Percentiles rank a stretch among this genome's conserved stretches.
These are phyloP conservation scores for Semnornis frantzii DNA, from an alignment of 2,113 vertebrate genomes.

Conservation along the genomic window DNA sequence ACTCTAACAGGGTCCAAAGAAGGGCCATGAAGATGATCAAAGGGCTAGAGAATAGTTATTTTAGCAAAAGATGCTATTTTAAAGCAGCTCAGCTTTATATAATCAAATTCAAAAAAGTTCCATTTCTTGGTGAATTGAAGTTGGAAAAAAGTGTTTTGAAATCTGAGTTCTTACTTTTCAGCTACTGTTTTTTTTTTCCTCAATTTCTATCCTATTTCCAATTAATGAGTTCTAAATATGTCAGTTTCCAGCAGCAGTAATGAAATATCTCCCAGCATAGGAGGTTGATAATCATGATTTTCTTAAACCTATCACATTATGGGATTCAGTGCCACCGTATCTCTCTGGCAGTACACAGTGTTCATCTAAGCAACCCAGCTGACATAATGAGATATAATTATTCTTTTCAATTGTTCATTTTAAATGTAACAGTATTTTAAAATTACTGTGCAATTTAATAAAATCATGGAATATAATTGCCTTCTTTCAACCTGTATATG, in stretches of 20 bases:
- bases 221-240: neutral
- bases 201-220: neutral
- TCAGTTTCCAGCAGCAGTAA: neutral
- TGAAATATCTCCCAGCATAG: slow-evolving; percentile 9
- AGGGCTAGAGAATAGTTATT: neutral
- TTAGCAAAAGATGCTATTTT: neutral
- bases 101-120: neutral
- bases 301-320: neutral
- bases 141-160: neutral
- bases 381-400: slow-evolving; percentile 68
- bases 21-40: fast-evolving
- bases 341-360: slow-evolving; percentile 12
- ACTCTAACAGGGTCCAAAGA: neutral
- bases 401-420: slow-evolving; percentile 67
- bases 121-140: neutral
- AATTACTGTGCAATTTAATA: slow-evolving; percentile 66
- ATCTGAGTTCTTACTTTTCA: neutral
- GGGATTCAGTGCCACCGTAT: neutral
- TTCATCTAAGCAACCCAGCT: slow-evolving; percentile 40
- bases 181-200: neutral
- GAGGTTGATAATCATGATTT: slow-evolving; percentile 10
- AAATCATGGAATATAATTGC: slow-evolving; percentile 56
- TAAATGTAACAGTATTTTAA: slow-evolving; percentile 62
- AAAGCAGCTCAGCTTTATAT: neutral
- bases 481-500: slow-evolving; percentile 28